These are phyloP conservation scores for Onthophagus sagittarius DNA, from an alignment of 2,888 invertebrate species.

Conservation along the genomic window DNA sequence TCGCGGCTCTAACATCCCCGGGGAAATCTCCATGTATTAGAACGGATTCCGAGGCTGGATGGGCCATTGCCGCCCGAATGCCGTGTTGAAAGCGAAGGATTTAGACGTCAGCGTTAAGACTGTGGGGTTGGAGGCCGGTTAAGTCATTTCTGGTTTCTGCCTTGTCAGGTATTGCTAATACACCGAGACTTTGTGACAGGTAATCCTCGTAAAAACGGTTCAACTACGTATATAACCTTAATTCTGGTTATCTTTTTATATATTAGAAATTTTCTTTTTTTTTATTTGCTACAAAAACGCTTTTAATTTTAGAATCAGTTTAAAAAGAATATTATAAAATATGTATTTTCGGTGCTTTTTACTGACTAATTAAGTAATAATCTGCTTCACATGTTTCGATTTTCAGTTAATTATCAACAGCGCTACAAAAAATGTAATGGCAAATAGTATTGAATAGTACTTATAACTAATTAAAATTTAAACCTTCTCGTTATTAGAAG, in stretches of 20 bases:
- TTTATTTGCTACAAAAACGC: no score
- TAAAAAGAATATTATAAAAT: no score
- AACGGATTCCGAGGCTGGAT: conserved; percentile 34
- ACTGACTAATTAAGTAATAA: no score
- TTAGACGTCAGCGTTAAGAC: conserved; percentile 35
- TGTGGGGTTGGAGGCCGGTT: conserved; percentile 21
- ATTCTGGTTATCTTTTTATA: neutral
- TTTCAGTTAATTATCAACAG: no score
- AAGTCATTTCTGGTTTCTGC: conserved; percentile 17
- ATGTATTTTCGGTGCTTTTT: no score
- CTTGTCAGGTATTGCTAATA: conserved; percentile 5
- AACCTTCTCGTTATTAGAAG: no score
- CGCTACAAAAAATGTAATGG: no score
- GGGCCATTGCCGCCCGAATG: conserved; percentile 35
- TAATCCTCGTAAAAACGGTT: conserved; percentile 5
- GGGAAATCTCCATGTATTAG: conserved; percentile 43
- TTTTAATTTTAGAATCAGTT: no score
- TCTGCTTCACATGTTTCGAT: no score
- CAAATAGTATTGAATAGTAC: no score
- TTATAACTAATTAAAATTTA: no score
- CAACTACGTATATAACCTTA: neutral
- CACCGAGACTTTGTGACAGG: neutral
- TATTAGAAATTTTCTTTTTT: no score
- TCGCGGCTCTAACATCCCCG: conserved; percentile 36
- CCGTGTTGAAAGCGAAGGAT: conserved; percentile 37